A percentile compares a stretch with the other conserved stretches of the same genome.
phyloP scores from a whole-genome alignment of 1,140 invertebrate species.

The Cyrtorhinus lividipennis region DNA sequence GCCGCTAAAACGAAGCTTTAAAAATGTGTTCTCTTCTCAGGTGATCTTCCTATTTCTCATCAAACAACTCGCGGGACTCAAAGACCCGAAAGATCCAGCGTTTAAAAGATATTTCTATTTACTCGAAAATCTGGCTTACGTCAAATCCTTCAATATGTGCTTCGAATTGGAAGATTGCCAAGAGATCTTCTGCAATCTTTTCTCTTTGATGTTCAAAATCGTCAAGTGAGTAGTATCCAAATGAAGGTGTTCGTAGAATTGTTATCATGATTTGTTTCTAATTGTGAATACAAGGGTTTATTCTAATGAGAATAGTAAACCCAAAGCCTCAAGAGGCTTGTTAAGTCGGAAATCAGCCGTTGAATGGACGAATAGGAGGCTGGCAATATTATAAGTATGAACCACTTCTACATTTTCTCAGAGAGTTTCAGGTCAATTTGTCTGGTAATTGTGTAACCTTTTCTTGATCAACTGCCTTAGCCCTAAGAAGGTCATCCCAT shows the following conservation, averaged over 20 bases:
- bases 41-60: conserved; percentile 93
- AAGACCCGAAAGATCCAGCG: conserved; percentile 91
- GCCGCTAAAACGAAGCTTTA: too few relatives aligned
- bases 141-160: conserved; percentile 98
- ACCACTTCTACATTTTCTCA: too few relatives aligned
- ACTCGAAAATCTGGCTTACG: conserved; percentile 89
- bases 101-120: conserved; percentile 97
- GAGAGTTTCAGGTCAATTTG: too few relatives aligned
- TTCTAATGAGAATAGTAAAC: neutral
- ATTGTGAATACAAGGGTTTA: too few relatives aligned
- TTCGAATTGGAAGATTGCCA: conserved; percentile 95
- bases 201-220: conserved; percentile 91
- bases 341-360: too few relatives aligned
- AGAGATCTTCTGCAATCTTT: conserved; percentile 88
- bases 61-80: conserved; percentile 80
- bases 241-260: too few relatives aligned
- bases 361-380: too few relatives aligned
- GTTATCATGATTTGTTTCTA: neutral
- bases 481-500: too few relatives aligned
- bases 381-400: too few relatives aligned
- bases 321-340: too few relatives aligned
- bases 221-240: conserved; percentile 73
- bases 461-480: too few relatives aligned
- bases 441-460: too few relatives aligned
- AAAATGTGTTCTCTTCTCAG: conserved; percentile 44